These are phyloP conservation scores for Plusia festucae DNA, from an alignment of 2,888 invertebrate species.

Conservation along the genomic window DNA sequence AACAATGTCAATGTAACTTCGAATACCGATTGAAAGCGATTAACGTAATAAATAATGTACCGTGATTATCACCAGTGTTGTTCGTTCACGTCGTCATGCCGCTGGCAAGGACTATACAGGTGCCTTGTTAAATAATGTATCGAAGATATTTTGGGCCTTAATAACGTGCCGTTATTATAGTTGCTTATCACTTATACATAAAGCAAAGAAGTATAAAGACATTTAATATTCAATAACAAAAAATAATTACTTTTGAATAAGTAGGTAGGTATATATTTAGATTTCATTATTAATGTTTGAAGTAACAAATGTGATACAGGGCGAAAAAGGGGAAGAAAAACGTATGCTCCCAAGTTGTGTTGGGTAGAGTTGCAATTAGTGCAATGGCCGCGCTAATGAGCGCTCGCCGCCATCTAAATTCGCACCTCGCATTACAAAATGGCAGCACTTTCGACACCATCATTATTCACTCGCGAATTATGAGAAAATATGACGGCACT, in stretches of 20 bases:
- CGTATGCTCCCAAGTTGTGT: conserved; percentile 44
- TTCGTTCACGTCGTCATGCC: conserved; percentile 30
- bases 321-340: conserved; percentile 41
- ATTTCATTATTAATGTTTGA: conserved; percentile 3
- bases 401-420: conserved; percentile 68
- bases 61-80: conserved; percentile 17
- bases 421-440: conserved; percentile 67
- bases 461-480: conserved; percentile 53
- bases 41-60: conserved; percentile 54
- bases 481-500: conserved; percentile 41
- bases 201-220: not conserved
- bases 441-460: conserved; percentile 53
- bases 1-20: conserved; percentile 25
- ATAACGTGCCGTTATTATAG: not conserved
- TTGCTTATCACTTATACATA: not conserved
- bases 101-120: not conserved
- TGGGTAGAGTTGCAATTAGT: conserved; percentile 70
- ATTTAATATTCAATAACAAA: not conserved
- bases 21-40: conserved; percentile 41
- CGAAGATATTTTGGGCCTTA: not conserved
- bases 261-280: not conserved
- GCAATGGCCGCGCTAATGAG: conserved; percentile 70
- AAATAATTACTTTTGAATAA: not conserved
- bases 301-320: conserved; percentile 23
- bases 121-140: not conserved